Base-by-base conservation (phyloP, 2,797 vertebrate species). In the Hipposideros larvatus region DNA sequence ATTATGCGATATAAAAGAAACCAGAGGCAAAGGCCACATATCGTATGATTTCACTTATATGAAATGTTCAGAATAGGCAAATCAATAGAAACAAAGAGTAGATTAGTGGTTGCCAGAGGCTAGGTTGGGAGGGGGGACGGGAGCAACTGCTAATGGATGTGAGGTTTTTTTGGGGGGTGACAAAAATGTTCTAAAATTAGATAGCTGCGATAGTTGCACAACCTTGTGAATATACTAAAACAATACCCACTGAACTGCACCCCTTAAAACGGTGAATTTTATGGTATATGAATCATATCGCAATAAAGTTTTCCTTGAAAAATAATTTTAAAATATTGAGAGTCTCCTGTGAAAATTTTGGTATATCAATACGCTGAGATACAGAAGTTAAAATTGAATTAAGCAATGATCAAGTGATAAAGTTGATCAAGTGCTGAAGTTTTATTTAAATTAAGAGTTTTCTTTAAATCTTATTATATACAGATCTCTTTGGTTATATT, bases 151-250 rank as follows among this genome's bases (percentile, higher is more conserved):
- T 90, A 94, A 95, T 86, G 84, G 85, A 80, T 66, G 11, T 65
- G 59, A 65, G 46, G 68, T 91, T 96, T 96, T 78, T 78, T 89
- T 94, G 71, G 9, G 14, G n/a, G 85, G 46, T 82, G 65, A 95
- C 59, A 59, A 86, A 87, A 95, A 57, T 74, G 51, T 61, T 95
- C 85, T 95, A 84, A 96, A 94, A 85, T 96, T 88, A 94, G 90
- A 73, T 34, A 94, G 55, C 41, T n/a, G 26, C 90, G 87, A 57
- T 96, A 77, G 18, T 83, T 94, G 34, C 26, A 87, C 46, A 63
- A 89, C 41, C 63, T 61, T 71, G 70, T 34, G 22, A 19, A 59
- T 84, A 63, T 71, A 80, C 37, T 71, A 31, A 87, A 78, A 86
- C 84, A 48, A 4, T 4, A 46, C 11, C 5, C 59, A 87, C 80